These are phyloP conservation scores for Euura saliciscinereae DNA, from an alignment of 1,140 invertebrate species.

Conservation along the genomic window DNA sequence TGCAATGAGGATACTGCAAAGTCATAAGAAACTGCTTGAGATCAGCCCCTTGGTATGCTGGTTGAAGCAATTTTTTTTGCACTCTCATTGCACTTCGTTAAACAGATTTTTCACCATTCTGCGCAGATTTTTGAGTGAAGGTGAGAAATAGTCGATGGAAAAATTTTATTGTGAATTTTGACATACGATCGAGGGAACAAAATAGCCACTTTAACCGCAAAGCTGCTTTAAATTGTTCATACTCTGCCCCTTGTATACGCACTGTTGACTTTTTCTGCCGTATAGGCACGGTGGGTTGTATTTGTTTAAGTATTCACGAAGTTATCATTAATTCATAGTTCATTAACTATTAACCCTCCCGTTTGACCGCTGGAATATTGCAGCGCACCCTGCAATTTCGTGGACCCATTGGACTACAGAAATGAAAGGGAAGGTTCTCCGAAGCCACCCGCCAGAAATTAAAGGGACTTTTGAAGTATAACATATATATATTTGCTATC, in stretches of 20 bases:
- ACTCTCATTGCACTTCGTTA: no score
- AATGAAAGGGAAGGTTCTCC: neutral
- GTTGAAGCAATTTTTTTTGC: no score
- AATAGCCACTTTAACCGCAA: neutral
- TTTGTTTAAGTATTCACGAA: neutral
- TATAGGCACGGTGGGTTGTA: neutral
- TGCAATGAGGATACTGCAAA: no score
- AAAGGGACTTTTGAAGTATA: neutral
- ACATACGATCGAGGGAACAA: neutral
- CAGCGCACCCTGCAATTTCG: neutral
- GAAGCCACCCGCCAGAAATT: neutral
- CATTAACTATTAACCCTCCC: conserved; percentile 8
- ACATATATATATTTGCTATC: no score
- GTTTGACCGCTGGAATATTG: conserved; percentile 10
- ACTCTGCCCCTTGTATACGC: neutral
- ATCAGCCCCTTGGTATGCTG: no score
- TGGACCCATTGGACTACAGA: neutral
- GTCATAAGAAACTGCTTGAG: no score
- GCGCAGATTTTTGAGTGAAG: no score
- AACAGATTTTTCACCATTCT: no score
- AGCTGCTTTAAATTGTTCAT: neutral
- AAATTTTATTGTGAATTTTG: no score
- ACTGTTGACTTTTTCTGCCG: neutral
- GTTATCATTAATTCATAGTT: neutral
- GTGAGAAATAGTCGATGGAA: no score